Evolutionary conservation across 1,140 invertebrate genomes (phyloP), one percentile per base, ranked within the genome.

Genomic region (Centruroides vittatus): DNA sequence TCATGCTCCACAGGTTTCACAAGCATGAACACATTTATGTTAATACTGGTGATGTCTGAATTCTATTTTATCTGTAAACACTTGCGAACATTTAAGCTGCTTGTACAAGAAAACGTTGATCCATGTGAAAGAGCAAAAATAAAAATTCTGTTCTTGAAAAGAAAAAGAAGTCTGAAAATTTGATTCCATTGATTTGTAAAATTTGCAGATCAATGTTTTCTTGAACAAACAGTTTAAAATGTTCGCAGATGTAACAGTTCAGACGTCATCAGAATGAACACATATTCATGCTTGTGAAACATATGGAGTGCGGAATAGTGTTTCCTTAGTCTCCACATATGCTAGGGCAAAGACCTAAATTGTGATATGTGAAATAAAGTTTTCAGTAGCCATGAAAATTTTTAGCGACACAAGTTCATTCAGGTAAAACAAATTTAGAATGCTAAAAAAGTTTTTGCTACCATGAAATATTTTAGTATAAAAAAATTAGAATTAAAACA

Each of bases 11-110:
- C 76, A 78, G 12, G 64, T 67, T 23, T 71, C 66, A 67, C 76
- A 78, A 13, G 69, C 63, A 63, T 70, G 70, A 3, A 71, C 71
- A 59, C 75, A 73, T 11, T 73, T 73, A 61, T 78, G 76, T 4
- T 65, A 61, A 49, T 68, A 65, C 54, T 74, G 67, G 63, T 78
- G 76, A 9, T 71, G 67, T 35, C 70, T 63, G 51, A 69, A 71
- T n/a, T 3, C n/a, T 46, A 63, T 41, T 4, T 68, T 36, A 55
- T 67, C 61, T n/a, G 51, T 61, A 63, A 74, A 76, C 48, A 60
- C 59, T 63, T 51, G 6, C 8, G 5, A 51, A 11, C 23, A 23
- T 23, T 23, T 23, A 23, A 23, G 23, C 23, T 23, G 23, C 23
- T 23, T 23, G 23, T 23, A 23, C 23, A 23, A 23, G 23, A 23